These are phyloP conservation scores for Enteromius viviparus DNA, from an alignment of 2,797 vertebrate species.

Conservation along the genomic window DNA sequence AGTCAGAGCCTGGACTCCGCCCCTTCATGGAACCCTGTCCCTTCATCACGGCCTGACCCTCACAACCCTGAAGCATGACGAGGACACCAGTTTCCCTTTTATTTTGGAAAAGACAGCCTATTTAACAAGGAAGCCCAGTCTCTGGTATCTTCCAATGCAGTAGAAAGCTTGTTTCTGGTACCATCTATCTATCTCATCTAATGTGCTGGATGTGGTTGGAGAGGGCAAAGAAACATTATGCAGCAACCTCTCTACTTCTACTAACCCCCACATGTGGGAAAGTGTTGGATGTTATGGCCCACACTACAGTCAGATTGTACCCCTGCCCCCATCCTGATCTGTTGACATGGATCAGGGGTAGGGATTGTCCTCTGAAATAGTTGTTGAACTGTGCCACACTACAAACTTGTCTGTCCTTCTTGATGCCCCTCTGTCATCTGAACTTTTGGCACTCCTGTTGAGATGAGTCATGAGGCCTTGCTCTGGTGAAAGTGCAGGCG, in stretches of 20 bases:
- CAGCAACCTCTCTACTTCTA: neutral
- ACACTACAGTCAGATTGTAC: neutral
- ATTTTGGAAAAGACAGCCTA: no score
- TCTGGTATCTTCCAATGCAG: neutral
- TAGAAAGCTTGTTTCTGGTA: neutral
- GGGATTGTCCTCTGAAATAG: neutral
- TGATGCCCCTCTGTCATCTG: neutral
- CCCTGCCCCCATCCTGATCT: neutral
- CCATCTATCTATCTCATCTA: neutral
- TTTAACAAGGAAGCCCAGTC: neutral
- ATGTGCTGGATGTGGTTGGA: neutral
- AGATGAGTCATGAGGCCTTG: neutral
- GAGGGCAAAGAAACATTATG: neutral
- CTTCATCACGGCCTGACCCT: no score
- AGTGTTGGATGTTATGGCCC: neutral
- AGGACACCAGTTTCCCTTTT: no score
- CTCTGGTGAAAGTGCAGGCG: neutral
- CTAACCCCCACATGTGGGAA: neutral
- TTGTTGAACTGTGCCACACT: neutral
- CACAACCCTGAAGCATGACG: no score
- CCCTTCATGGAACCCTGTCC: no score
- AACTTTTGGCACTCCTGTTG: no score
- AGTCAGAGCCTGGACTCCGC: no score
- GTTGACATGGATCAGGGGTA: neutral
- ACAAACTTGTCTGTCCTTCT: neutral